Base-by-base conservation (phyloP, 2,888 invertebrate genomes). In the Hermaeophaga mercurialis region DNA sequence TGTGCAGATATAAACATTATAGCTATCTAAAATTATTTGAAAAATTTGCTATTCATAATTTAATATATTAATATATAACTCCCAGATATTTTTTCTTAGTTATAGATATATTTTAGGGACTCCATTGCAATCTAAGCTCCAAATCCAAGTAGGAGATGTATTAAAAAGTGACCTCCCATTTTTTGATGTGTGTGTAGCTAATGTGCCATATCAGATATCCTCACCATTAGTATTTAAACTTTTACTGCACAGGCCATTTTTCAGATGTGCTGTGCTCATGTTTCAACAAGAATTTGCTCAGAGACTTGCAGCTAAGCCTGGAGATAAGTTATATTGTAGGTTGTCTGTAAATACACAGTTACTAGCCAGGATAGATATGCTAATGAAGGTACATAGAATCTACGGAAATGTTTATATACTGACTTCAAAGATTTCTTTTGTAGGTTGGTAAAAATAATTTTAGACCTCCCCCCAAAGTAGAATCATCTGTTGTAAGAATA, bases 231-330 rank as follows among this genome's bases (percentile, higher is more conserved):
- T 97, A 1, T 98, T 98, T 77, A 98, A 98, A 78, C 79, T 99
- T 38, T 80, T 99, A 15, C 80, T 96, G 3, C 96, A 97, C 79
- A 66, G 88, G 19, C 88, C 90, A 17, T 85, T 88, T 72, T 91
- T 88, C 71, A 85, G 98, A 65, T 98, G 96, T 82, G 99, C 99
- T 12, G 88, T 99, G 3, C 81, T 99, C 7, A 99, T 99, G 98
- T 97, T 99, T 74, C 99, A 99, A 80, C 85, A 91, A 70, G 99
- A 99, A 81, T 99, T 99, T 82, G 98, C 99, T 1, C 92, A 97
- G 71, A 83, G 99, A 73, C 80, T 99, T 49, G 93, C 96, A 1
- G 99, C 99, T 0, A 91, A 95, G 76, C 95, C 99, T 9, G 98
- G 97, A 1, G 97, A 98, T 71, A 98, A 99, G 79, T 79, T 96